These are phyloP conservation scores for Aphidius ervi DNA, from an alignment of 1,140 invertebrate genomes.

Conservation along the genomic window DNA sequence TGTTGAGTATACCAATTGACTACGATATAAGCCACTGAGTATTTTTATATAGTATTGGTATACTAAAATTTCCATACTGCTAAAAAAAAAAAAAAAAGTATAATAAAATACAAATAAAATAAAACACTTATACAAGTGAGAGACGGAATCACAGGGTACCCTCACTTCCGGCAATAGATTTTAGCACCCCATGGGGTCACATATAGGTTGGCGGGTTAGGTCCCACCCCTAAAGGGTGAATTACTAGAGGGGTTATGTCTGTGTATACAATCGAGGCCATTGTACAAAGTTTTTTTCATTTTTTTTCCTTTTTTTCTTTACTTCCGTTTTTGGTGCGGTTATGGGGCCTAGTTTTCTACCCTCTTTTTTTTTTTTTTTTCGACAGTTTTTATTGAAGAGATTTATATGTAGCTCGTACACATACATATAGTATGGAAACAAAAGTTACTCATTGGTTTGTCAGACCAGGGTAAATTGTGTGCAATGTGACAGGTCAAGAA, in stretches of 20 bases:
- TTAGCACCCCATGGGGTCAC: constrained; percentile 31
- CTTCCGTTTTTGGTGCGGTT: constrained; percentile 36
- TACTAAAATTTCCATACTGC: constrained; percentile 46
- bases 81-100: no score
- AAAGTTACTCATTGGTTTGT: no score
- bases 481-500: constrained; percentile 9
- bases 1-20: no score
- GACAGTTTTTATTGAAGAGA: no score
- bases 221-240: constrained; percentile 37
- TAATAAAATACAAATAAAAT: constrained; percentile 31
- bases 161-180: constrained; percentile 54
- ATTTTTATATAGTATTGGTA: constrained; percentile 22
- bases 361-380: background rate
- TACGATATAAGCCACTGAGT: no score
- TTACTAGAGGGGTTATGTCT: constrained; percentile 26
- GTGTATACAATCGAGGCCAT: constrained; percentile 49
- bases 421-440: no score
- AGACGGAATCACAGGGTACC: constrained; percentile 38
- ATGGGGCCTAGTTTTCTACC: no score
- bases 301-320: constrained; percentile 43
- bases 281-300: constrained; percentile 51
- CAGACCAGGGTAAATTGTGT: constrained; percentile 5
- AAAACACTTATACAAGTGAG: constrained; percentile 27
- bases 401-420: no score
- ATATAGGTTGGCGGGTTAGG: constrained; percentile 15